These are phyloP conservation scores for Notodonta dromedarius DNA, from an alignment of 2,888 invertebrate genomes.

Conservation along the genomic window DNA sequence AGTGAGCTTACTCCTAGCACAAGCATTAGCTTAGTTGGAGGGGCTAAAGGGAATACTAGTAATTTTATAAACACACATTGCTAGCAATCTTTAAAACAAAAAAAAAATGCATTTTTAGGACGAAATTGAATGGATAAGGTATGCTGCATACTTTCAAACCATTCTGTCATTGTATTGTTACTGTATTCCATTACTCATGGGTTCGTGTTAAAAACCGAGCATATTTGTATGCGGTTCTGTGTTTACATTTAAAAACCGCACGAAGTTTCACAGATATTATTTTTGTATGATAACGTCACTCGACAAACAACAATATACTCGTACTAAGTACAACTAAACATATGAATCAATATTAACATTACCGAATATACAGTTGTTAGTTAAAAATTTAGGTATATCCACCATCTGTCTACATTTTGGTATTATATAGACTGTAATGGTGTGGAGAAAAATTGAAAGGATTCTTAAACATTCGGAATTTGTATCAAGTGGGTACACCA, in stretches of 20 bases:
- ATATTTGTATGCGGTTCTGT: not conserved
- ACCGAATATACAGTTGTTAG: not conserved
- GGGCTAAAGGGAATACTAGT: too few relatives aligned
- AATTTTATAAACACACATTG: too few relatives aligned
- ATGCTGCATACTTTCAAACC: not conserved
- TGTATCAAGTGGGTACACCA: too few relatives aligned
- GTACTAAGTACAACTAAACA: not conserved
- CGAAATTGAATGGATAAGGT: not conserved
- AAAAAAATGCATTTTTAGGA: too few relatives aligned
- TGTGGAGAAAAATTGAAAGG: too few relatives aligned
- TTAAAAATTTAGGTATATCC: too few relatives aligned
- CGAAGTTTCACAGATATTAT: not conserved
- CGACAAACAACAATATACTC: not conserved
- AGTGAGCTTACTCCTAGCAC: too few relatives aligned
- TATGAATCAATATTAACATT: slow-evolving; percentile 3
- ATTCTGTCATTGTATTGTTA: not conserved
- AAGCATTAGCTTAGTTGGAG: too few relatives aligned
- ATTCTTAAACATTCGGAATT: too few relatives aligned
- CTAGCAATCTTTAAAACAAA: too few relatives aligned
- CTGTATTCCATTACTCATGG: not conserved
- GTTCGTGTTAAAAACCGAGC: not conserved
- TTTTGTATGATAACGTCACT: not conserved
- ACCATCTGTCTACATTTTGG: too few relatives aligned
- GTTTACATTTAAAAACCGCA: slow-evolving; percentile 3
- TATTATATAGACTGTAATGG: too few relatives aligned